phyloP scores from a whole-genome alignment of 2,113 vertebrate species.

The Lagopus leucura region DNA sequence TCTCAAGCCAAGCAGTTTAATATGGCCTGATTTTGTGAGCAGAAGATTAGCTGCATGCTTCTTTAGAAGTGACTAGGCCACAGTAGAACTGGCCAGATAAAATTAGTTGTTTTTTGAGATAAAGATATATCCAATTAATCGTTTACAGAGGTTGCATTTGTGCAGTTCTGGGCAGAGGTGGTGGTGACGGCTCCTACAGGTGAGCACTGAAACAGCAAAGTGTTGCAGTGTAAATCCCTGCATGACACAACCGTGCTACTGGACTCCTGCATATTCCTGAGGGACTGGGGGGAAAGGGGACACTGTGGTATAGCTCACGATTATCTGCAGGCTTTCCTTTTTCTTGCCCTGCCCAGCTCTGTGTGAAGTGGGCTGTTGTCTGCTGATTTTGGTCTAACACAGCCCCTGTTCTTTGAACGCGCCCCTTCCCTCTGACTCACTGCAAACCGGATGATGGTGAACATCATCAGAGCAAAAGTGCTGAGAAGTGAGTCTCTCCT shows the following conservation, averaged over 20 bases:
- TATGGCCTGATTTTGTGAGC: neutral
- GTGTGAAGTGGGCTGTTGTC: neutral
- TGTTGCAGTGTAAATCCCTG: neutral
- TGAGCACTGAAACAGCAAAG: neutral
- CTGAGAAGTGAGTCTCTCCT: neutral
- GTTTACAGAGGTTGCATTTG: neutral
- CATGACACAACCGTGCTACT: neutral
- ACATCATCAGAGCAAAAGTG: neutral
- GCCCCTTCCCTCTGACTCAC: neutral
- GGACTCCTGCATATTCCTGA: neutral
- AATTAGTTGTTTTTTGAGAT: neutral
- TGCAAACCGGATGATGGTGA: neutral
- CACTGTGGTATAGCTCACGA: accelerated
- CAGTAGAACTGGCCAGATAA: neutral
- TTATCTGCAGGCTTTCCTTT: neutral
- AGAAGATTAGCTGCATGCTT: neutral
- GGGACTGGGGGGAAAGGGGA: accelerated
- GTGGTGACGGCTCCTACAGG: neutral
- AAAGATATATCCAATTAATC: neutral
- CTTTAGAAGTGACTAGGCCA: neutral
- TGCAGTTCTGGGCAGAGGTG: neutral
- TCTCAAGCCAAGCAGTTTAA: neutral
- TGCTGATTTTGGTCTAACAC: neutral
- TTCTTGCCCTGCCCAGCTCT: neutral
- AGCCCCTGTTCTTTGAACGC: neutral